Evolutionary conservation across 2,797 vertebrate species (phyloP), one percentile per base, ranked within the genome.

Genomic region (Calcarius lapponicus): DNA sequence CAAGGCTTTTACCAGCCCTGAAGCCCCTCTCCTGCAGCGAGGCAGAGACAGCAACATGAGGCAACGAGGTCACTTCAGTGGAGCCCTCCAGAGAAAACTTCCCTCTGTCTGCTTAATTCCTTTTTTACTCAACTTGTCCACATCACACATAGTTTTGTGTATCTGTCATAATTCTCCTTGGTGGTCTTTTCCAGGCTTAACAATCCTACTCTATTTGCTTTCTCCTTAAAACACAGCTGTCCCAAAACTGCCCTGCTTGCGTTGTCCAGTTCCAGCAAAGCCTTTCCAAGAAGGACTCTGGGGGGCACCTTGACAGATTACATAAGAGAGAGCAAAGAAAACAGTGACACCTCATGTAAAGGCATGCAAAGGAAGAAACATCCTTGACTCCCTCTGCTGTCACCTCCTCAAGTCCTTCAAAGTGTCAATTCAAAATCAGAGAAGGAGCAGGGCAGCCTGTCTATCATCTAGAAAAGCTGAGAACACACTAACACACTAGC

Each of bases 181-280:
- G 73, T 67, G 70, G 70, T 67, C 69, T 88, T 76, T 80, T 82
- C 48, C 40, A 80, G 57, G 17, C 14, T 56, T 80, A 56, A 83
- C 20, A 73, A 57, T 56, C 19, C 73, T 19, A 43, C 12, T 26
- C 25, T 40, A 24, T 20, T n/a, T 57, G 36, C 47, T 61, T 79
- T 91, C 53, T 78, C 65, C 65, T 83, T 56, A 60, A 7, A 67
- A 47, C n/a, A 56, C 31, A 83, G 43, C 40, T 76, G 40, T 32
- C 66, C 80, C 11, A 0, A 9, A 56, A 73, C 36, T 45, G 58
- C 40, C n/a, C 42, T 65, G 8, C 29, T 45, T 54, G 19, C 15
- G 7, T 13, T 76, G 34, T 84, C 42, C 47, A 62, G 47, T 10
- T 71, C 42, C 29, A 90, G 56, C 13, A 31, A 70, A 88, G 21